Evolutionary conservation across 2,888 invertebrate genomes (phyloP), one percentile per base, ranked within the genome.

Genomic region (Andrena praecox): DNA sequence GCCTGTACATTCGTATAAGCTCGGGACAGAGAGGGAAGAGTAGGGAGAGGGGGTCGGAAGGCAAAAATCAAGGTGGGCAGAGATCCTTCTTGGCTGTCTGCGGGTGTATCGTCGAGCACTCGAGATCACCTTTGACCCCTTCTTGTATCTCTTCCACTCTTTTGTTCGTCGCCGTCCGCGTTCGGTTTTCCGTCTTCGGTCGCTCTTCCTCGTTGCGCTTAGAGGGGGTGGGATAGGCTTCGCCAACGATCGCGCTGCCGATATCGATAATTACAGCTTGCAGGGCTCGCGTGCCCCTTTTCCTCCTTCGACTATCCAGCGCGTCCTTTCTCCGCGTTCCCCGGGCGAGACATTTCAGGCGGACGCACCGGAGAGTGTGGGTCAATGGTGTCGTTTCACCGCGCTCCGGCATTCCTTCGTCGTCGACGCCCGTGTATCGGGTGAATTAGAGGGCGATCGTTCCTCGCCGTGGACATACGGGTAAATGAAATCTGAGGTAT

Each of bases 231-330:
- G 69, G 75, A 77, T 79, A 64, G 71, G 67, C 82, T 84, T 74
- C 74, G 66, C 79, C 88, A 77, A 80, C 76, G 85, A 85, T 83
- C 81, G 86, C 85, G 81, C 82, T 84, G 83, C 82, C 83, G 90
- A 89, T 90, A 90, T 80, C 83, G 72, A 80, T 90, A 89, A 90
- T 89, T 90, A 87, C 85, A 88, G 87, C 81, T 78, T 81, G 60
- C 72, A 67, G 78, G 62, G 77, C 80, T 85, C 72, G 77, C 81
- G 81, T 82, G 84, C 77, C 70, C 67, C 72, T 77, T 77, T 79
- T 76, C 82, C 76, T 77, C 27, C 27, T 35, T 27, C n/a, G 27
- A 20, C 66, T 66, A n/a, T 24, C 7, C 20, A 27, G 5, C 16
- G 2, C 27, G 12, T 59, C n/a, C 48, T 56, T 20, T 56, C 33